Base-by-base conservation (phyloP, 1,140 invertebrate species). In the Drosophila ercepeae region DNA sequence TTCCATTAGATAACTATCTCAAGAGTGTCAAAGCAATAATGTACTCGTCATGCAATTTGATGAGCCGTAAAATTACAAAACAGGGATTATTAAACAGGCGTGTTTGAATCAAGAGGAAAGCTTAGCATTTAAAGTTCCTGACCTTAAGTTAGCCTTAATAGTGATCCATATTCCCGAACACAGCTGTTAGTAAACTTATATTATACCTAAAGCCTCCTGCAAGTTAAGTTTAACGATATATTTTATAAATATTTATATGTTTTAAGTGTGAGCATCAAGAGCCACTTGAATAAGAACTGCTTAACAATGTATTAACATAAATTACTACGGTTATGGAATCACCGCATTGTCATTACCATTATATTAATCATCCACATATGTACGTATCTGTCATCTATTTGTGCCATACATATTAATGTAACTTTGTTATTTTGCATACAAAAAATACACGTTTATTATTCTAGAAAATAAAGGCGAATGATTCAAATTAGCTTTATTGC, bases 161-260 rank as follows among this genome's bases (percentile, higher is more conserved):
- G 39, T 34, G 45, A 32, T 48, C 5, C 13, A 45, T 44, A 52
- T 48, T 74, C 55, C 70, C 60, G 50, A 19, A 16, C 29, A 34
- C 36, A 53, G 29, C 18, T 39, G 36, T n/a, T 34, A 55, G n/a
- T n/a, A 21, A 46, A 46, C 18, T n/a, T 48, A 29, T 58, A 36
- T 7, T 60, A 77, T 68, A 78, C 61, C 74, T 68, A 57, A 55
- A 42, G 18, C 59, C 34, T 44, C 49, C 69, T 63, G 78, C 53
- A 69, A 48, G 78, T 83, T 82, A 83, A 78, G 78, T 83, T 82
- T 68, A 27, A 69, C 69, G 41, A 83, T 82, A 83, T 83, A 83
- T 82, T 82, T 82, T 83, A 82, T 82, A 70, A 78, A 78, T 82
- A 78, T 74, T 68, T 82, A 77, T 77, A 77, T 57, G 45, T 76